phyloP scores from a whole-genome alignment of 2,113 vertebrate species.

The Cheirogaleus medius region DNA sequence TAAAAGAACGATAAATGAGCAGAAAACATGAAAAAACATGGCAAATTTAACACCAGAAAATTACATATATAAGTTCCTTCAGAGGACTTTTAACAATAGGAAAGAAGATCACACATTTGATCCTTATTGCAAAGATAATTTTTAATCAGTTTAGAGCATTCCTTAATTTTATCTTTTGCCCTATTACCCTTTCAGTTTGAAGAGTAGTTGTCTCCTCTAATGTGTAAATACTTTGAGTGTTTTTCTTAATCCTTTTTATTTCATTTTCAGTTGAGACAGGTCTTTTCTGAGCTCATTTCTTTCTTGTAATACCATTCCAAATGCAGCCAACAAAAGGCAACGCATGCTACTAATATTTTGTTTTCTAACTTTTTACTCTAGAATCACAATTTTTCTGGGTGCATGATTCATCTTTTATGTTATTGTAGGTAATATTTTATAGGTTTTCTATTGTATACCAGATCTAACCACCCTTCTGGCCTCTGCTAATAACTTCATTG shows the following conservation, averaged over 20 bases:
- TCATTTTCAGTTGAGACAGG: neutral
- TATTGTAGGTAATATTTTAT: neutral
- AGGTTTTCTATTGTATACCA: neutral
- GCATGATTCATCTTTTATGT: neutral
- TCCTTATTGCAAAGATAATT: neutral
- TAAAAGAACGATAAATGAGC: too few relatives aligned
- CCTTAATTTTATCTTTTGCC: neutral
- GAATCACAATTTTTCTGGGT: neutral
- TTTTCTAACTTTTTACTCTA: neutral
- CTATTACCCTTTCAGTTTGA: neutral
- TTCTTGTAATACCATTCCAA: neutral
- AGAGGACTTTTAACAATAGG: neutral
- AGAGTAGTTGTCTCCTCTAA: neutral
- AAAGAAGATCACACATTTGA: neutral
- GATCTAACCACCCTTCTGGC: neutral
- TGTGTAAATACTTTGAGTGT: neutral
- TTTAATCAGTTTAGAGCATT: neutral
- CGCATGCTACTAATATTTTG: neutral
- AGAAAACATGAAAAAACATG: too few relatives aligned
- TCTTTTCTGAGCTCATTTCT: neutral
- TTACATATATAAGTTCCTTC: neutral
- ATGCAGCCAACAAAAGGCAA: neutral
- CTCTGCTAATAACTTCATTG: neutral
- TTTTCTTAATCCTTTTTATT: neutral
- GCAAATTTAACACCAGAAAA: too few relatives aligned